Base-by-base conservation (phyloP, 2,888 invertebrate species). In the Conistra vaccinii region DNA sequence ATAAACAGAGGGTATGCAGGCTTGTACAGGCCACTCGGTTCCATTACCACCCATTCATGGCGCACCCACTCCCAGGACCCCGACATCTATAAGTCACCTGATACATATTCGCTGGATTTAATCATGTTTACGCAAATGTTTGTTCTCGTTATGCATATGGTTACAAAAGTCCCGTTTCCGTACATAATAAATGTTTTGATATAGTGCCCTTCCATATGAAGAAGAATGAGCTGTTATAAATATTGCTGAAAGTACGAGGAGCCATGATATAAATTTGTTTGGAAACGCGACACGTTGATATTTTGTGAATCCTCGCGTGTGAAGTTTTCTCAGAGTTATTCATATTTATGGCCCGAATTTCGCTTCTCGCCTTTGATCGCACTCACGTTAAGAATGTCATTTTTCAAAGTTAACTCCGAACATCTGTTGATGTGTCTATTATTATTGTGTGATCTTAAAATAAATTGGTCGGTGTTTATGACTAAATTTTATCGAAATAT, bases 121-220 rank as follows among this genome's bases (percentile, higher is more conserved):
- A 92, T 90, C 88, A 89, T 88, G 89, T 90, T 90, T 89, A 90
- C 91, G 90, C 86, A 87, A 92, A 92, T 91, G 89, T 91, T 89
- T 88, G 88, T 80, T 84, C 87, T 81, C 87, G 83, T 86, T 84
- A 75, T 86, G 81, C 78, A 76, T 81, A 72, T 75, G 74, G 65
- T 80, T 79, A 60, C 69, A 70, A 76, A 77, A 78, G 48, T 69
- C 29, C 68, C 75, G 67, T 77, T 78, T 73, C 62, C n/a, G 32
- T 79, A 74, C 67, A 73, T 76, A 86, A 81, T 80, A 81, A 76
- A 81, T 84, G 73, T 79, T 81, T 75, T 79, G 78, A 79, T 80
- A 67, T 66, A 78, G 75, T 81, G 68, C 48, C 61, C 45, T 67
- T 68, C 61, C 62, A 67, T 80, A 80, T 73, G 69, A 76, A 80